Conservation (phyloP, 30 jellyfish, hydroid and myxozoan genomes). For the Turritopsis dohrnii region DNA sequence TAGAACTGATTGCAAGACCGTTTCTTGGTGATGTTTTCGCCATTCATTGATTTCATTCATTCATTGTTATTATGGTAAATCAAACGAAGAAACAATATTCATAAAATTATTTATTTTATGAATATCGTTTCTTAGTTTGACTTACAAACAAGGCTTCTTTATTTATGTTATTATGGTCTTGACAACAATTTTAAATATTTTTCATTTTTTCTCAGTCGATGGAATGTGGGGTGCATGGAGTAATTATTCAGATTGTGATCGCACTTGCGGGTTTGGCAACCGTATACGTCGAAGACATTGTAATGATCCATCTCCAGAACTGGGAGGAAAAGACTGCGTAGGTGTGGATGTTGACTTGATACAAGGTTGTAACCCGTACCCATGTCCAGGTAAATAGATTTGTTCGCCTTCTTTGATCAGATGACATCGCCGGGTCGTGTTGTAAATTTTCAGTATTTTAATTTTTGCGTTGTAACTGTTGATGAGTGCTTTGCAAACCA, state of each 20-base stretch:
- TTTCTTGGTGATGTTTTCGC: not conserved
- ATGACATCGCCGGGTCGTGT: not conserved
- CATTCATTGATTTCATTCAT: not conserved
- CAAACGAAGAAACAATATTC: too few relatives aligned
- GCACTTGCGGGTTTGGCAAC: slow-evolving; percentile 58
- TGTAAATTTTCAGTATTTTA: too few relatives aligned
- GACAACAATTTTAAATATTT: not conserved
- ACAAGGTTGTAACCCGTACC: slow-evolving; percentile 53
- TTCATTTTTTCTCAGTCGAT: slow-evolving; percentile 31
- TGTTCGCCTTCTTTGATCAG: not conserved
- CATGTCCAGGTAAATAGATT: slow-evolving; percentile 48
- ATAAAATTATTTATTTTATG: not conserved
- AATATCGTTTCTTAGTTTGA: not conserved
- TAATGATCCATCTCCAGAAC: slow-evolving; percentile 39
- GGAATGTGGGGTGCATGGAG: slow-evolving; percentile 72
- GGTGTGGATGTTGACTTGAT: slow-evolving; percentile 41
- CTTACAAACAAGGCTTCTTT: not conserved
- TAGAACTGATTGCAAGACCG: not conserved
- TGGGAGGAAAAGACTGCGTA: slow-evolving; percentile 58
- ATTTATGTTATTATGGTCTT: not conserved
- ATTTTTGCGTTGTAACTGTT: too few relatives aligned
- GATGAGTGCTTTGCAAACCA: too few relatives aligned
- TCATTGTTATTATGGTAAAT: too few relatives aligned
- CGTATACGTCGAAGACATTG: slow-evolving; percentile 40
- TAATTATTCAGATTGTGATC: slow-evolving; percentile 19